Conservation (phyloP, 2,888 invertebrate species). For the Labia minor region DNA sequence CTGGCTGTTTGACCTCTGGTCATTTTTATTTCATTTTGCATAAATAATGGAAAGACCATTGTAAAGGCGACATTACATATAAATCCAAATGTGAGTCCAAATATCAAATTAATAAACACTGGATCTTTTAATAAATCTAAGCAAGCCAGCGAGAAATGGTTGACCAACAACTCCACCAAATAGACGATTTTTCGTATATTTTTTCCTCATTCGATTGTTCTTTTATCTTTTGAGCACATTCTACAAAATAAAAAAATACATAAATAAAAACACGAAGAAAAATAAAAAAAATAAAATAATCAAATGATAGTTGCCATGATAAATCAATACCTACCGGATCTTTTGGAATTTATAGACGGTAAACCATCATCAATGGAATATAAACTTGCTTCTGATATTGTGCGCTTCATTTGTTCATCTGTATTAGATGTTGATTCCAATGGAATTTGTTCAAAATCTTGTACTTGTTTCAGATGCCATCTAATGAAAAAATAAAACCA, state of each 20-base stretch:
- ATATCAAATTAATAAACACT: conserved; percentile 52
- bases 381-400: not conserved
- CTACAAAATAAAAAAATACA: no score
- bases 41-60: conserved; percentile 56
- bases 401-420: not conserved
- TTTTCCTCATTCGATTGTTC: no score
- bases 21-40: conserved; percentile 39
- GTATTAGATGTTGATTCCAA: not conserved
- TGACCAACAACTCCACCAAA: conserved; percentile 26
- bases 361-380: not conserved
- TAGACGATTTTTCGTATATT: not conserved
- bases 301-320: no score
- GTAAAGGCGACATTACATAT: conserved; percentile 59
- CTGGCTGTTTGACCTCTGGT: conserved; percentile 46
- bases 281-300: no score
- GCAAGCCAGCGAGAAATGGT: conserved; percentile 43
- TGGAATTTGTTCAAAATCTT: not conserved
- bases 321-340: no score
- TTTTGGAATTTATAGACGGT: no score
- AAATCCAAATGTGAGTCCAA: conserved; percentile 55
- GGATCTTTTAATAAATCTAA: conserved; percentile 50
- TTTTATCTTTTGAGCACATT: no score
- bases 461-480: conserved; percentile 41
- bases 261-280: no score
- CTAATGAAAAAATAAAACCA: conserved; percentile 43